Base-by-base conservation (phyloP, 37 sponge, comb jelly and placozoan species). In the Bolinopsis microptera region DNA sequence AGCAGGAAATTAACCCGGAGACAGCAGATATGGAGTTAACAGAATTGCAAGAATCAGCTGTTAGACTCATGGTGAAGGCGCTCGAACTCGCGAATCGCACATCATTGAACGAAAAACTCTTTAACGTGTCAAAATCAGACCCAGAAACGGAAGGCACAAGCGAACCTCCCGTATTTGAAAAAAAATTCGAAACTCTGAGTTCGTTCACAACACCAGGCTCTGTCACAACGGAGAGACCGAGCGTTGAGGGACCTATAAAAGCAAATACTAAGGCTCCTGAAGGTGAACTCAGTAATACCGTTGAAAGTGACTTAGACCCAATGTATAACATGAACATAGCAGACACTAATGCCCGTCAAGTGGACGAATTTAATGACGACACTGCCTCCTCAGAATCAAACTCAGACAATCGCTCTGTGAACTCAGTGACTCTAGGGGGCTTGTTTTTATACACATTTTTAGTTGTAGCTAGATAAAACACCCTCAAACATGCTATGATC, bases 1-100 rank as follows among this genome's bases (percentile, higher is more conserved):
- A 86, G 30, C 90, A 86, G 61, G 61, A 41, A 41, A 86, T 86
- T 16, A 86, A 86, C 90, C 90, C 90, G n/a, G 90, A 86, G 61
- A 28, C 38, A 1, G 90, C 90, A 2, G 90, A 39, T 23, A 13
- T 86, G 41, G 30, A 41, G 0, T 3, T 86, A 48, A 41, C 90
- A 40, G 61, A 18, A 22, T 35, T 36, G 40, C 90, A 86, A 38
- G 3, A 24, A 3, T 39, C 41, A 1, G 90, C 90, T 41, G 24
- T 41, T 0, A 27, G 23, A 30, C 1, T 86, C 27, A 86, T 86
- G 90, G 25, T 1, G 38, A 40, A 13, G 39, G 41, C 90, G 0
- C 41, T 86, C 61, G 48, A 40, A 2, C 90, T 86, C 21, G n/a
- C 36, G 8, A 86, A 86, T 48, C 24, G 31, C 9, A 86, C 90